phyloP scores from a whole-genome alignment of 2,113 vertebrate genomes.

The Cebus imitator region DNA sequence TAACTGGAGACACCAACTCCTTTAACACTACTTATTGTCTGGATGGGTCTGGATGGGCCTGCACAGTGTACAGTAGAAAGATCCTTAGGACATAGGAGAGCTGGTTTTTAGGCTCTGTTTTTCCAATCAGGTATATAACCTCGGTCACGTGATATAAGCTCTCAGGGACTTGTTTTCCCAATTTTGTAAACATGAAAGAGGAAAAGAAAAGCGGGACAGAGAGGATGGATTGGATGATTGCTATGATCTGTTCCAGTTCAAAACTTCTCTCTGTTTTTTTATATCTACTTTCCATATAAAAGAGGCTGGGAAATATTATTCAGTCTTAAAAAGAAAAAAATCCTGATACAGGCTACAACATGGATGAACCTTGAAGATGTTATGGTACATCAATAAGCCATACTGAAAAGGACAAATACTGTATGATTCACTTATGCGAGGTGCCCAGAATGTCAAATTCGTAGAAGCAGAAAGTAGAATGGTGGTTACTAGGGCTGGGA shows the following conservation, averaged over 20 bases:
- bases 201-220: background rate
- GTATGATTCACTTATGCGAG: background rate
- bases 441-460: background rate
- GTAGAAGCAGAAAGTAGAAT: background rate
- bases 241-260: background rate
- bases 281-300: background rate
- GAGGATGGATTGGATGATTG: background rate
- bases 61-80: background rate
- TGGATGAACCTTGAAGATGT: background rate
- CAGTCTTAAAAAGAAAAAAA: background rate
- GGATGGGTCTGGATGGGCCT: too few species aligned
- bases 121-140: background rate
- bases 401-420: background rate
- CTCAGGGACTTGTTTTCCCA: background rate
- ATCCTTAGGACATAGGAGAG: background rate
- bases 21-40: background rate
- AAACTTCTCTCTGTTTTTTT: slow-evolving; percentile 1
- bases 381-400: background rate
- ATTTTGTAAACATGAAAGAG: slow-evolving; percentile 21
- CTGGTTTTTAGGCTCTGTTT: background rate
- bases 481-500: background rate
- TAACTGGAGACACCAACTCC: background rate
- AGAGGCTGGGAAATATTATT: background rate
- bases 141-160: background rate
- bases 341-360: background rate